Base-by-base conservation (phyloP, 2,888 invertebrate genomes). In the Agrotis puta region DNA sequence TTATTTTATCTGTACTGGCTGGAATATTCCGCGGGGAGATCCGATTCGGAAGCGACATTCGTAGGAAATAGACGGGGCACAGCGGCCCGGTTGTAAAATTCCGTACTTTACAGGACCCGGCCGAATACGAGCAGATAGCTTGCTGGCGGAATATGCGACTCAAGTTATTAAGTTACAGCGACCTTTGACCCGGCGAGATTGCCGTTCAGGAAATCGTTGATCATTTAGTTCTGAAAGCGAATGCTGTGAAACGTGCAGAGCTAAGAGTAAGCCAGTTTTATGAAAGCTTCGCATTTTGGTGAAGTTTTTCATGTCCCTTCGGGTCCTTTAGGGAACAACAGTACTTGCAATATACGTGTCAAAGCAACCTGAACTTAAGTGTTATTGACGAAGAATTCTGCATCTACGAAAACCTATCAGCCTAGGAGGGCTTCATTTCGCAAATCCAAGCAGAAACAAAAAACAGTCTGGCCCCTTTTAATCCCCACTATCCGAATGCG, bases 11-110 rank as follows among this genome's bases (percentile, higher is more conserved):
- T 58, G 72, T 71, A 53, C 70, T 14, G 39, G 9, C 39, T 39
- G 39, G 59, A 64, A 78, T 71, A 81, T 80, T 84, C 88, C 71
- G 57, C 70, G 74, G 87, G 85, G 86, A 84, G 78, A 85, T 82
- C 79, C 79, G 84, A 85, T 88, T 83, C 83, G 82, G 86, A 83
- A 87, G 69, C 83, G 80, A 78, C 78, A 83, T 83, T 84, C 85
- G 85, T 82, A 83, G 82, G 80, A 82, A 86, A 86, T 84, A 79
- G 81, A 82, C 82, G 76, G 65, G 79, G 77, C 74, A 79, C 79
- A 75, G 75, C 75, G 78, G 76, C 68, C 66, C 63, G 77, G 79
- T 58, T 87, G 84, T 89, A 88, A 88, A 88, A 88, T 75, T 81
- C 70, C 56, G 75, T 82, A 84, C 81, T 87, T 88, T 87, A 88